Conservation (phyloP, 1,140 invertebrate genomes). For the Trypoxylus dichotomus region DNA sequence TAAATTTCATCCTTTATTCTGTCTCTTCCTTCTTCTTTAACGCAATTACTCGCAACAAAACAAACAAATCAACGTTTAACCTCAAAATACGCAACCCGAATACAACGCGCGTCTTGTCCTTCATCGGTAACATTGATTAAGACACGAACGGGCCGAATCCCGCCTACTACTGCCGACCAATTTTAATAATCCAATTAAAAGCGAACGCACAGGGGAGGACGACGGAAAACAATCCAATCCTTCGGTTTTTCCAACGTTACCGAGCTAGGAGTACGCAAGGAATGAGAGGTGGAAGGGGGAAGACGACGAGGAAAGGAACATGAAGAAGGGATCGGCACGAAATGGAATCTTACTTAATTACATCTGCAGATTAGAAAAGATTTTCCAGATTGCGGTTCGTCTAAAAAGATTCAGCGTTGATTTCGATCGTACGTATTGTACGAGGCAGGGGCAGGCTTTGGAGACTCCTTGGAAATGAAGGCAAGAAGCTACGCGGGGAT, state of each 20-base stretch:
- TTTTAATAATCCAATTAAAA: constrained; percentile 1
- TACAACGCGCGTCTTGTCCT: not conserved
- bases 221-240: not conserved
- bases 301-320: not conserved
- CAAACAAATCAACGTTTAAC: not conserved
- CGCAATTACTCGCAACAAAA: not conserved
- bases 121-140: not conserved
- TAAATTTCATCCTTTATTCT: too few relatives aligned
- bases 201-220: not conserved
- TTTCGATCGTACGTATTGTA: not conserved
- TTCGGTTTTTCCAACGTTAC: not conserved
- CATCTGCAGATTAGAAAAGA: not conserved
- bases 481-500: too few relatives aligned
- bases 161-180: not conserved
- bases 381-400: not conserved
- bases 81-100: not conserved
- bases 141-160: not conserved
- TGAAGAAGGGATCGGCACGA: not conserved
- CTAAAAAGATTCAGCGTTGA: not conserved
- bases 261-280: not conserved
- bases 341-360: not conserved
- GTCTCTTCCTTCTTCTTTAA: not conserved
- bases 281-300: not conserved
- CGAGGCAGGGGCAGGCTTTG: not conserved
- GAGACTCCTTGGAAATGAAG: too few relatives aligned